These are phyloP conservation scores for Pangasius larnaudii DNA, from an alignment of 2,797 vertebrate genomes.

Conservation along the genomic window DNA sequence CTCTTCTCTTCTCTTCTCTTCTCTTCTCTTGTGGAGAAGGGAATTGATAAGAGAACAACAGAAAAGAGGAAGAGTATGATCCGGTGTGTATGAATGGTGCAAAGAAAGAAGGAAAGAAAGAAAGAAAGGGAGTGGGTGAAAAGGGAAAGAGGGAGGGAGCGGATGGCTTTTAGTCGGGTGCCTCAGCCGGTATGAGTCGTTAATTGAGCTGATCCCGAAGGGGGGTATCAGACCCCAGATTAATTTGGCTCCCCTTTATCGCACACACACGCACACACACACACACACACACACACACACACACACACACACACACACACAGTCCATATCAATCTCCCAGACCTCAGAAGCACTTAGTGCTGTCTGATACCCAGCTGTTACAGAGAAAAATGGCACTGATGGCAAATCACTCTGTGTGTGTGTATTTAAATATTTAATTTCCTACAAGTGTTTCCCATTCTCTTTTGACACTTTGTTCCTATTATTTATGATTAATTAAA, in stretches of 20 bases:
- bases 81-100: background rate
- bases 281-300: slow-evolving; percentile 39
- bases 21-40: background rate
- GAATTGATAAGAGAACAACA: background rate
- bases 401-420: slow-evolving; percentile 4
- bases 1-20: background rate
- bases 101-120: background rate
- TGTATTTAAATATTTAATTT: slow-evolving; percentile 23
- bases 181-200: slow-evolving; percentile 60
- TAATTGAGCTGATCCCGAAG: slow-evolving; percentile 61
- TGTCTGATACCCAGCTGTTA: slow-evolving; percentile 40
- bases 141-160: slow-evolving; percentile 32
- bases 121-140: background rate
- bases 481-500: background rate
- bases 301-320: slow-evolving; percentile 44
- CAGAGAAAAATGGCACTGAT: slow-evolving; percentile 16
- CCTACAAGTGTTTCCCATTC: slow-evolving; percentile 5
- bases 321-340: slow-evolving; percentile 49
- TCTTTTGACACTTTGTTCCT: background rate
- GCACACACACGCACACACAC: slow-evolving; percentile 26
- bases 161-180: slow-evolving; percentile 58
- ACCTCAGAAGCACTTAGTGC: slow-evolving; percentile 51
- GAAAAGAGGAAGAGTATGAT: background rate
- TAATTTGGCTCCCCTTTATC: slow-evolving; percentile 57
- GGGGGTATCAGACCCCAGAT: slow-evolving; percentile 63